phyloP scores from a whole-genome alignment of 2,888 invertebrate species.

The Drosophila macrospina region DNA sequence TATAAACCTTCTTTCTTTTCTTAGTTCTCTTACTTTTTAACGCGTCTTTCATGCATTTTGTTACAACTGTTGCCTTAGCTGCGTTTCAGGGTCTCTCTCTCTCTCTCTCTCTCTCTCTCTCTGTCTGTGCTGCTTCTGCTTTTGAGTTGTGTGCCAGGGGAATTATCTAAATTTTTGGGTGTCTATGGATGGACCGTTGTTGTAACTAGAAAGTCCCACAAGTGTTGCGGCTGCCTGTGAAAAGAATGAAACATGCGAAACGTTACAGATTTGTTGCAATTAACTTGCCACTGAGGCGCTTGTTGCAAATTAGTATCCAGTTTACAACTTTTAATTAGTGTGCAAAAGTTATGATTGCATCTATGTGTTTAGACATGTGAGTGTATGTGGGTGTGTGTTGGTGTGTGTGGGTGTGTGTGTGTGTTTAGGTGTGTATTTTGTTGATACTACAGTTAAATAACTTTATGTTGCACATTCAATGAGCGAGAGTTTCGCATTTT shows the following conservation, averaged over 20 bases:
- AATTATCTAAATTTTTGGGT: background rate
- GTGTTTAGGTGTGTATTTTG: slow-evolving; percentile 1
- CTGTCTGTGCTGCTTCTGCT: no score
- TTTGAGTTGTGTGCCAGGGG: background rate
- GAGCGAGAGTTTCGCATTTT: background rate
- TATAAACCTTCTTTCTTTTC: background rate
- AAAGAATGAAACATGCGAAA: slow-evolving; percentile 17
- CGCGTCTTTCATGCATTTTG: slow-evolving; percentile 83
- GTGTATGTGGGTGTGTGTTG: background rate
- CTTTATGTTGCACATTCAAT: slow-evolving; percentile 19
- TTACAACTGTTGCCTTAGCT: background rate
- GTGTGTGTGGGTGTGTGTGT: slow-evolving; percentile 6
- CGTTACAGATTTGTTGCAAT: slow-evolving; percentile 62
- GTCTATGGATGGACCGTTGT: slow-evolving; percentile 23
- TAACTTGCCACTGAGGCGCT: slow-evolving; percentile 43
- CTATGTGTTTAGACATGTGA: background rate
- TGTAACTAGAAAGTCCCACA: slow-evolving; percentile 58
- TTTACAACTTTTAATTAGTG: slow-evolving; percentile 75
- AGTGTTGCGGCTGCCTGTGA: slow-evolving; percentile 53
- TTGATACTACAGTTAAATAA: slow-evolving; percentile 20
- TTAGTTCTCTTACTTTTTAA: slow-evolving; percentile 80
- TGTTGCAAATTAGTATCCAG: slow-evolving; percentile 49
- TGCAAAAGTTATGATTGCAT: slow-evolving; percentile 59
- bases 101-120: background rate
- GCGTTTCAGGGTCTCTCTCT: background rate